Evolutionary conservation across 2,797 vertebrate species (phyloP).

Genomic region (Pipistrellus pygmaeus): DNA sequence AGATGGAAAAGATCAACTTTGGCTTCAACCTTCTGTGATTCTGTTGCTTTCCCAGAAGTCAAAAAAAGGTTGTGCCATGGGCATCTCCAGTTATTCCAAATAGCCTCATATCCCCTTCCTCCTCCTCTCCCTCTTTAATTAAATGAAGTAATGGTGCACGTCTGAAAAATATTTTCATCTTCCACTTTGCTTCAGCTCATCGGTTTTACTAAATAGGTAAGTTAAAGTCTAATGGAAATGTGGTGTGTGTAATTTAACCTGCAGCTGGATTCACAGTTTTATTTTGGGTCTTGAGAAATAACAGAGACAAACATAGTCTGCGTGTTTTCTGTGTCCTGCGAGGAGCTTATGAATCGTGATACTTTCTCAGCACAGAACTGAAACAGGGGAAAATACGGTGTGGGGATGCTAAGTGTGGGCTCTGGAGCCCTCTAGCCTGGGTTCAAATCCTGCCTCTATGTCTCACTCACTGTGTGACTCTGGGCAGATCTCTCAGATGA

Average conservation of each 20-base stretch:
- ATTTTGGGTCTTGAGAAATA: not conserved
- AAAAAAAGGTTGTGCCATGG: not conserved
- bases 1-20: not conserved
- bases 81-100: not conserved
- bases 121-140: slow-evolving; percentile 17
- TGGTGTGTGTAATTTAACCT: not conserved
- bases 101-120: not conserved
- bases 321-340: not conserved
- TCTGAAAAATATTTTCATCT: slow-evolving; percentile 53
- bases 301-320: not conserved
- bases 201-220: slow-evolving; percentile 35
- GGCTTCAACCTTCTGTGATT: not conserved
- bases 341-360: not conserved
- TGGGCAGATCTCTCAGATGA: not conserved
- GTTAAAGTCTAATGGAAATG: not conserved
- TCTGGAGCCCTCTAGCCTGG: not conserved
- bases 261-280: not conserved
- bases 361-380: not conserved
- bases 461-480: not conserved
- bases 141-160: slow-evolving; percentile 46
- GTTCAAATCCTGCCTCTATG: not conserved
- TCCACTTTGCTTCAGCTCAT: slow-evolving; percentile 12
- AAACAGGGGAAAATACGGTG: not conserved
- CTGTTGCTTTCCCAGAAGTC: not conserved
- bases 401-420: not conserved